Conservation (phyloP, 2,797 vertebrate genomes). For the Takifugu rubripes region DNA sequence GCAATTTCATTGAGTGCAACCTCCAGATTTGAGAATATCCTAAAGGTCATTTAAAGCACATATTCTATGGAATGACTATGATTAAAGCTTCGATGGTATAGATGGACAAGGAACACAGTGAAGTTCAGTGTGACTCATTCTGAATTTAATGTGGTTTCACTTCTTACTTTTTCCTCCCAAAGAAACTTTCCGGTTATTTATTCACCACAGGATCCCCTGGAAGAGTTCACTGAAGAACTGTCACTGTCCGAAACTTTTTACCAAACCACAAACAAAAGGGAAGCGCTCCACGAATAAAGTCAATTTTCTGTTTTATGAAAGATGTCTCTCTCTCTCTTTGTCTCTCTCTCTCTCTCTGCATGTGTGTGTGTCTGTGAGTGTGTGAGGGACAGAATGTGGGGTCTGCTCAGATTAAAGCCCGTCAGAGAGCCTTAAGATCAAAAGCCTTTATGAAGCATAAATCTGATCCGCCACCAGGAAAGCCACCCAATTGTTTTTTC, state of each 20-base stretch:
- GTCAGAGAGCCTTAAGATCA: constrained; percentile 66
- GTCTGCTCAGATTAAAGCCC: constrained; percentile 64
- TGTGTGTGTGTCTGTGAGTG: constrained; percentile 4
- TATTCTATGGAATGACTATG: no score
- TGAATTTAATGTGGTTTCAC: constrained; percentile 2
- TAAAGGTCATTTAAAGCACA: no score
- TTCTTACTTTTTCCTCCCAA: constrained; percentile 4
- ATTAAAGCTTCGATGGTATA: no score
- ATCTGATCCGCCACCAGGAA: constrained; percentile 66
- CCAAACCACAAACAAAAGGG: constrained; percentile 15
- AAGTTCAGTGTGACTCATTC: not conserved
- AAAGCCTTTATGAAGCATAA: constrained; percentile 50
- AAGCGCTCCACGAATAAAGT: constrained; percentile 11
- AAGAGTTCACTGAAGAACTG: not conserved
- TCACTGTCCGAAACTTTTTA: constrained; percentile 7
- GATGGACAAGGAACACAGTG: not conserved
- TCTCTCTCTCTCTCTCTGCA: constrained; percentile 5
- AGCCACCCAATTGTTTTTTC: constrained; percentile 21
- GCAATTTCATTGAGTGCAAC: no score
- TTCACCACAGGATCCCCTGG: constrained; percentile 3
- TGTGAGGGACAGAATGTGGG: not conserved
- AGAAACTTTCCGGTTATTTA: constrained; percentile 14
- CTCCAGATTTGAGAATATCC: no score
- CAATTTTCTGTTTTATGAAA: constrained; percentile 26
- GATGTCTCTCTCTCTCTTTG: not conserved